Base-by-base conservation (phyloP, 2,888 invertebrate genomes). In the Theristus sp. region DNA sequence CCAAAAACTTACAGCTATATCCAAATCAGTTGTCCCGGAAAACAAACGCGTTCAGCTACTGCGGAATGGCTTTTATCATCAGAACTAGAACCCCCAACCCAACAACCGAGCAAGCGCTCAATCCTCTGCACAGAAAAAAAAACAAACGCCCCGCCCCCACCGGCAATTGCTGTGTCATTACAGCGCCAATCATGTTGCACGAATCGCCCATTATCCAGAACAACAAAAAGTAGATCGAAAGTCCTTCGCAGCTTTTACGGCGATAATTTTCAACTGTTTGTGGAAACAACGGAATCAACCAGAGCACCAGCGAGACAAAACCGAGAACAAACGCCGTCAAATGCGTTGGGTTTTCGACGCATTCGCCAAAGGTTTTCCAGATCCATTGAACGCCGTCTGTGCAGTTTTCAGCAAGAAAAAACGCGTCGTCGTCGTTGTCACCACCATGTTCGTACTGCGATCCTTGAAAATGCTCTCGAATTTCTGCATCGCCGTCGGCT, bases 171-270 rank as follows among this genome's bases (percentile, higher is more conserved):
- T 67, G 63, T 1, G 76, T 75, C 17, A 77, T 68, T 30, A 75
- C 66, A 3, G 73, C 74, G 31, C 77, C 77, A 22, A 70, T 59
- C 64, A 76, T 69, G 65, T 77, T 76, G 30, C 74, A 71, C 22
- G 70, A 66, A 61, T 76, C 76, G 6, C 76, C 76, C 2, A 73
- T 65, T 1, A 75, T 68, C 76, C 77, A 77, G 66, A 75, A 75
- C 58, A 75, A 65, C 28, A 77, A 67, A 62, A 77, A 70, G 27
- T 71, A 67, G 24, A 75, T 63, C 13, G 76, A 76, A 27, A 77
- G 67, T 0, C 76, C 76, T 49, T 75, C 75, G 29, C 70, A 71
- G 29, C 65, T 64, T 62, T 73, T 71, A n/a, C 66, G 66, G 29
- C 63, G 62, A 63, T 73, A 73, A 61, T 73, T 73, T 59, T 71